phyloP scores from a whole-genome alignment of 1,140 invertebrate genomes.

The Manduca sexta region DNA sequence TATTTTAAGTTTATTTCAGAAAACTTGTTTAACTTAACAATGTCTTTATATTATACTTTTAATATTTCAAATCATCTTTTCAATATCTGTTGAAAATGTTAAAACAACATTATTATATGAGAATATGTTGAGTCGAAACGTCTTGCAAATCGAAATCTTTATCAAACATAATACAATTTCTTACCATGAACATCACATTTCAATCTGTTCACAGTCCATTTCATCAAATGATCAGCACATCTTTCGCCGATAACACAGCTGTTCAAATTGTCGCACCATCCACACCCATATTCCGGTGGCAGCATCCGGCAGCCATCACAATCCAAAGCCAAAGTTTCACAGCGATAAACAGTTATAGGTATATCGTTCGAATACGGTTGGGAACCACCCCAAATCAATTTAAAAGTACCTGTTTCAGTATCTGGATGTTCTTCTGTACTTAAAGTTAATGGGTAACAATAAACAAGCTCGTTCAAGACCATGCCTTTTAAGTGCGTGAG shows the following conservation, averaged over 20 bases:
- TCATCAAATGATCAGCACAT: constrained; percentile 23
- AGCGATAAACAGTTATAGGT: constrained; percentile 23
- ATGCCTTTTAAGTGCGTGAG: constrained; percentile 27
- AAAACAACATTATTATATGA: no score
- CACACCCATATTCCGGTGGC: constrained; percentile 27
- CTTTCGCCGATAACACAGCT: constrained; percentile 26
- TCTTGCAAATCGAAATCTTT: no score
- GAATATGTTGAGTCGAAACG: no score
- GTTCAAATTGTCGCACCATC: constrained; percentile 26
- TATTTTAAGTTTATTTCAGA: no score
- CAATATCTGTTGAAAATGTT: no score
- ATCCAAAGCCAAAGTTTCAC: constrained; percentile 15
- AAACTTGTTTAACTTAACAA: no score
- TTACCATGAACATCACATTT: constrained; percentile 20
- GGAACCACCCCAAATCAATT: constrained; percentile 31
- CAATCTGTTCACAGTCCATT: constrained; percentile 27
- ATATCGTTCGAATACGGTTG: constrained; percentile 31
- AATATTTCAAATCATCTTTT: no score
- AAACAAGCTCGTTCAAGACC: constrained; percentile 21
- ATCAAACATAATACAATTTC: constrained; percentile 19
- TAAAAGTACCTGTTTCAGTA: constrained; percentile 17
- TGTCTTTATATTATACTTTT: no score
- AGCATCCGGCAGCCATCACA: constrained; percentile 24
- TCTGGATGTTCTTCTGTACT: constrained; percentile 4
- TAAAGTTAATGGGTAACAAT: constrained; percentile 29